Base-by-base conservation (phyloP, 2,113 vertebrate genomes). In the Ranitomeya variabilis region DNA sequence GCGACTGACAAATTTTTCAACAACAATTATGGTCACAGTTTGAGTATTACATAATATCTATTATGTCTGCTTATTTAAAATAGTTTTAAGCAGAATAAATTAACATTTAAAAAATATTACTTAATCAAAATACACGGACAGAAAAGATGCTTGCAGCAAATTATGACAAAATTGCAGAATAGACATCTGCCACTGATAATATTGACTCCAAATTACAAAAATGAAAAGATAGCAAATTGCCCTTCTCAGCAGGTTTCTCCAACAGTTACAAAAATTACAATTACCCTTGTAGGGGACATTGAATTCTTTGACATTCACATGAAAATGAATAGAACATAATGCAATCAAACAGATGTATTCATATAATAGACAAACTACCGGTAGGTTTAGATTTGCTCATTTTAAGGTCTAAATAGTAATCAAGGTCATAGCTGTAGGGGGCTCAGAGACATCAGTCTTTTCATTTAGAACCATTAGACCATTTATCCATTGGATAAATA, bases 1-100 rank as follows among this genome's bases (percentile, higher is more conserved):
- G 45, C 9, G 78, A 87, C 62, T 81, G 78, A 87, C 78, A 82
- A 87, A 60, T 73, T 73, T 80, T 82, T 81, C 66, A 87, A 69
- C 66, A 73, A 81, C 66, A 73, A 60, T 87, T 81, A 87, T 59
- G 51, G 52, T 80, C 86, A 81, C 78, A 71, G 78, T 81, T 81
- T 67, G 79, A 87, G 45, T 73, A 81, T 71, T 81, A 71, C 78
- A 87, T 73, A 80, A 80, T 71, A 87, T 81, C 66, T 80, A 60
- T 81, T 81, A 73, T 71, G 78, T 59, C 76, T 69, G 86, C 77
- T 81, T 71, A 73, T 71, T 87, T 80, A 37, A 69, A 55, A 69
- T 37, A 15, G 78, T 18, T 55, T 81, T 60, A 12, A 60, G 51
- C 54, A 18, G 62, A 45, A 26, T 51, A 82, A 59, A 81, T 73